phyloP scores from a whole-genome alignment of 1,140 invertebrate species.

The Heliconius congener region DNA sequence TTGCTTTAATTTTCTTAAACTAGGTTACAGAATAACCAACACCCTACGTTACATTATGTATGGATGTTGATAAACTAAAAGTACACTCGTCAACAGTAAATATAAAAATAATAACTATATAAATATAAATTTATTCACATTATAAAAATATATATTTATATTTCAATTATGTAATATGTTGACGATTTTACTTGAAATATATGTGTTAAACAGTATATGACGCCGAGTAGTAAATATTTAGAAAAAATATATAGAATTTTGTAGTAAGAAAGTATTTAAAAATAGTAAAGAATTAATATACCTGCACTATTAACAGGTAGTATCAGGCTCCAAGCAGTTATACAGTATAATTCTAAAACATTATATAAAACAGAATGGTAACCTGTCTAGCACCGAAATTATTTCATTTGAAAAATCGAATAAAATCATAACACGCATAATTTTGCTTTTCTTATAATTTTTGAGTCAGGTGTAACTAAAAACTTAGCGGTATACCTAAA shows the following conservation, averaged over 20 bases:
- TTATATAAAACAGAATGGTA: slow-evolving; percentile 62
- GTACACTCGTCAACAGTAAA: slow-evolving; percentile 39
- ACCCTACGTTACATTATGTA: slow-evolving; percentile 59
- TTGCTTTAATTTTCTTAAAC: slow-evolving; percentile 57
- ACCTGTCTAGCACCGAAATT: slow-evolving; percentile 67
- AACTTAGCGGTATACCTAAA: slow-evolving; percentile 16
- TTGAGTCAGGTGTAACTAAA: slow-evolving; percentile 8
- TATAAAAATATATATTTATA: slow-evolving; percentile 15
- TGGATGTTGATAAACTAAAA: slow-evolving; percentile 61
- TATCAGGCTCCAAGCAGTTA: not conserved
- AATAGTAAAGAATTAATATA: not conserved
- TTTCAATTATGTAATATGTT: slow-evolving; percentile 20
- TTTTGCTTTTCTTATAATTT: slow-evolving; percentile 3
- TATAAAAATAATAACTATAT: slow-evolving; percentile 34
- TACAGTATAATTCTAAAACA: slow-evolving; percentile 33
- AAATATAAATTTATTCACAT: slow-evolving; percentile 36
- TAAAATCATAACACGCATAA: not conserved
- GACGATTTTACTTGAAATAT: slow-evolving; percentile 27
- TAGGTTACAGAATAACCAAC: slow-evolving; percentile 76
- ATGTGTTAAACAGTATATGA: no score
- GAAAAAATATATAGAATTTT: not conserved
- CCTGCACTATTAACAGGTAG: not conserved
- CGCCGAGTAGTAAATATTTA: not conserved
- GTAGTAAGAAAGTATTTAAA: not conserved
- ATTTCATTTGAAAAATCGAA: slow-evolving; percentile 47